phyloP scores from a whole-genome alignment of 2,888 invertebrate genomes.

The Ichneumon xanthorius region DNA sequence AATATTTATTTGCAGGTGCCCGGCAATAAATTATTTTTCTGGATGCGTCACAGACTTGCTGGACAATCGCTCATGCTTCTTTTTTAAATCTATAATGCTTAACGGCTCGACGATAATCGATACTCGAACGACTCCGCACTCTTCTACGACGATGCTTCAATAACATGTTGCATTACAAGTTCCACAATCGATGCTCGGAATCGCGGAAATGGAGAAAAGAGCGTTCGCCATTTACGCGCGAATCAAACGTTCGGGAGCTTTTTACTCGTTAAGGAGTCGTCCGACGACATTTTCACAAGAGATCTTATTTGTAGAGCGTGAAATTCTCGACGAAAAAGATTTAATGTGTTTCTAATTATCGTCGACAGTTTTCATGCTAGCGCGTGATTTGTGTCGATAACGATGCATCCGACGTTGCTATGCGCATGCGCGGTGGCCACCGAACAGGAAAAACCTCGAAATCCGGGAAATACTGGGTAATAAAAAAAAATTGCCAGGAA shows the following conservation, averaged over 20 bases:
- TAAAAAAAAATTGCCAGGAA: no score
- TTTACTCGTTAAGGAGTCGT: not conserved
- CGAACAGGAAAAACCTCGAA: no score
- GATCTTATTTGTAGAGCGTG: not conserved
- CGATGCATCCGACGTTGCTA: no score
- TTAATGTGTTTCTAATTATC: not conserved
- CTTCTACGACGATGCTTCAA: not conserved
- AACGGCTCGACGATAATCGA: conserved; percentile 36
- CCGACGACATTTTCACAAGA: not conserved
- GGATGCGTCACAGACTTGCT: conserved; percentile 16
- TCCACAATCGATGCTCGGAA: not conserved
- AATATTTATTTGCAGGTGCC: no score
- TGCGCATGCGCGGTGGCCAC: no score
- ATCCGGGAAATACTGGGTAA: no score
- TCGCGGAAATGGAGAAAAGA: not conserved
- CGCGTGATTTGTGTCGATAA: no score
- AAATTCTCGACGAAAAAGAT: not conserved
- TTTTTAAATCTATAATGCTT: not conserved
- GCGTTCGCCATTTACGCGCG: not conserved
- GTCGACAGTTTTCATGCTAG: not conserved
- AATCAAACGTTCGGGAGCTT: not conserved
- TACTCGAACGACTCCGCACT: conserved; percentile 14
- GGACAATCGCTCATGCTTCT: not conserved
- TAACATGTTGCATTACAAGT: conserved; percentile 1
- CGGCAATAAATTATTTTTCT: no score